phyloP scores from a whole-genome alignment of 2,888 invertebrate species.

The Phyllotreta cruciferae region DNA sequence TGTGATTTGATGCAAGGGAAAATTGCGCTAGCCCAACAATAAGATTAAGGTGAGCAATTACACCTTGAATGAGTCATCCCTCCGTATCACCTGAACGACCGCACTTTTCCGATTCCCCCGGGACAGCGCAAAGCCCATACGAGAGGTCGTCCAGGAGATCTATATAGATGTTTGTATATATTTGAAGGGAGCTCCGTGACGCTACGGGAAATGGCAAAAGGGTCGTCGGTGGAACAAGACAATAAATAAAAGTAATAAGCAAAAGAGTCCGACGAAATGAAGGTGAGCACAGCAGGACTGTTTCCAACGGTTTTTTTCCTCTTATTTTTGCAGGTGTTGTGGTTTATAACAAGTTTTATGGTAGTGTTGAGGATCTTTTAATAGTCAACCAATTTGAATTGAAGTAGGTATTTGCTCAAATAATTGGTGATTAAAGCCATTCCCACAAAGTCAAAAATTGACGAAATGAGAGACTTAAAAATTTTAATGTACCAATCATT shows the following conservation, averaged over 20 bases:
- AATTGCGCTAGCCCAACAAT: conserved; percentile 2
- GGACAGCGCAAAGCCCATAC: conserved; percentile 19
- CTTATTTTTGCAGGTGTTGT: not conserved
- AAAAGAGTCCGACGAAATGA: conserved; percentile 48
- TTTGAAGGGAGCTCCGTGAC: conserved; percentile 17
- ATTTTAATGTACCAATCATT: too few species aligned
- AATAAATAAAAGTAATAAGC: conserved; percentile 57
- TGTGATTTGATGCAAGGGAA: not conserved
- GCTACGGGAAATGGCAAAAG: conserved; percentile 30
- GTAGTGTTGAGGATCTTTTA: not conserved
- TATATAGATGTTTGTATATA: conserved; percentile 31
- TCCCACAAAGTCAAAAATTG: too few species aligned
- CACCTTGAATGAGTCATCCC: conserved; percentile 21
- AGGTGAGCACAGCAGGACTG: conserved; percentile 34
- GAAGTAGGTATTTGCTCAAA: too few species aligned
- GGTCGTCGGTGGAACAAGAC: conserved; percentile 52
- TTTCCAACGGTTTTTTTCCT: not conserved
- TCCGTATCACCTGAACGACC: conserved; percentile 23
- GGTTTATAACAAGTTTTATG: conserved; percentile 1
- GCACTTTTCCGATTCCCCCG: conserved; percentile 25
- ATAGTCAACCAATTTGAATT: too few species aligned
- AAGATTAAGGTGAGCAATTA: conserved; percentile 2
- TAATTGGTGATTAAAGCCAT: too few species aligned
- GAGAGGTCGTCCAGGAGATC: conserved; percentile 27
- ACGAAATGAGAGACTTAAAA: too few species aligned